phyloP scores from a whole-genome alignment of 1,140 invertebrate genomes.

The Heliconius himera region DNA sequence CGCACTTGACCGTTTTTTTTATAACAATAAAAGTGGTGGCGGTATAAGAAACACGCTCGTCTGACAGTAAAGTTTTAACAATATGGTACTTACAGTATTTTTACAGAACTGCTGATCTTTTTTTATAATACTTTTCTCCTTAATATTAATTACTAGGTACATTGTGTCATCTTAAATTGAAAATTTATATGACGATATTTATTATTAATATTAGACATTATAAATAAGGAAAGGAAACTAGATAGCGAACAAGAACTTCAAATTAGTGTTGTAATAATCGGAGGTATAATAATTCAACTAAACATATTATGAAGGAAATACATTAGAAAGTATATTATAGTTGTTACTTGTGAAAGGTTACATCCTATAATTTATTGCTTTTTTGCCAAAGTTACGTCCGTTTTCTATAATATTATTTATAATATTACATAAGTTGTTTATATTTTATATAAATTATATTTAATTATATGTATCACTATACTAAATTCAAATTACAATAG shows the following conservation, averaged over 20 bases:
- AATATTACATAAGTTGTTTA: not conserved
- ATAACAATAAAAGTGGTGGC: too few relatives aligned
- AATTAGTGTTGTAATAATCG: constrained; percentile 1
- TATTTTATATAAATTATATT: not conserved
- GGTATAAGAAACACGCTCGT: too few relatives aligned
- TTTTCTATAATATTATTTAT: constrained; percentile 3
- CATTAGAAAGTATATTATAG: constrained; percentile 10
- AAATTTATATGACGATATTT: not conserved
- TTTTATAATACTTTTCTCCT: too few relatives aligned
- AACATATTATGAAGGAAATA: not conserved
- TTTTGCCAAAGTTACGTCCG: constrained; percentile 13
- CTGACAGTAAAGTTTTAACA: too few relatives aligned
- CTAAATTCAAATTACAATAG: too few relatives aligned
- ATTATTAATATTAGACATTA: not conserved
- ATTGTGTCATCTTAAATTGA: too few relatives aligned
- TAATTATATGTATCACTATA: not conserved
- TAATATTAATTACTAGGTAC: too few relatives aligned
- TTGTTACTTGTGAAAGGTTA: constrained; percentile 10
- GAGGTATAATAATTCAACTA: not conserved
- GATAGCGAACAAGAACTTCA: not conserved
- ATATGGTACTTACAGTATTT: too few relatives aligned
- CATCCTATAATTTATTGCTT: constrained; percentile 6
- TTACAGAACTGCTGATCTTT: too few relatives aligned
- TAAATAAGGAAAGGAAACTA: constrained; percentile 1
- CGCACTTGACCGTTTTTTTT: too few relatives aligned